Evolutionary conservation across 1,140 invertebrate species (phyloP).

Genomic region (Drosophila sp.): DNA sequence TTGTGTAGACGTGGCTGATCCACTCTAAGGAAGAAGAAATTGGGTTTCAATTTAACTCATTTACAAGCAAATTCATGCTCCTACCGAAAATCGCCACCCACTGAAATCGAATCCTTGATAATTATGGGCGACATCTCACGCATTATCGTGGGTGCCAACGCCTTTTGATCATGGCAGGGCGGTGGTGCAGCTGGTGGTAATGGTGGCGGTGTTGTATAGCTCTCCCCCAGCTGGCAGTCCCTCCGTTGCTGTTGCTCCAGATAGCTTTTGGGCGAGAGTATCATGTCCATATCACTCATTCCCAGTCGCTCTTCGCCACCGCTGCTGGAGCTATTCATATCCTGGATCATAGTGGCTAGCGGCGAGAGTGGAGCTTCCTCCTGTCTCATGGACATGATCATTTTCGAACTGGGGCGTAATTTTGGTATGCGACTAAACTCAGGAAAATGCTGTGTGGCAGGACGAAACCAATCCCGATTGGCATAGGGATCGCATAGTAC

Average conservation of each 20-base stretch:
- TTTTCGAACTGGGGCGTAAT: conserved; percentile 78
- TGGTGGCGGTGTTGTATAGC: conserved; percentile 43
- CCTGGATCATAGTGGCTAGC: conserved; percentile 76
- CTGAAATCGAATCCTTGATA: conserved; percentile 66
- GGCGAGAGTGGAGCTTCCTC: conserved; percentile 73
- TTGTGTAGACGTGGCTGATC: conserved; percentile 82
- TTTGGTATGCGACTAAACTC: conserved; percentile 79
- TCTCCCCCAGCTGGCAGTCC: conserved; percentile 34
- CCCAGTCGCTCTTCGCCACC: conserved; percentile 64
- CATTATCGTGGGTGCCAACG: conserved; percentile 18
- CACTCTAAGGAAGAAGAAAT: conserved; percentile 62
- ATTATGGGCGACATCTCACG: conserved; percentile 72
- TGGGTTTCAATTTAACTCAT: background rate
- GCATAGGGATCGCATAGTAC: conserved; percentile 65
- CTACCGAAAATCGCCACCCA: conserved; percentile 79
- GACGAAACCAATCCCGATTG: conserved; percentile 75
- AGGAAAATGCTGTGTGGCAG: conserved; percentile 64
- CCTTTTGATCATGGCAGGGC: conserved; percentile 39
- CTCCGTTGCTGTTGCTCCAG: conserved; percentile 58
- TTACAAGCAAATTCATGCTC: background rate
- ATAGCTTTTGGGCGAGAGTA: conserved; percentile 68
- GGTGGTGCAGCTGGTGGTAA: conserved; percentile 47
- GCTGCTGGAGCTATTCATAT: conserved; percentile 78
- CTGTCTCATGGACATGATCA: conserved; percentile 79
- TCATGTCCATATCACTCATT: conserved; percentile 46